These are phyloP conservation scores for Geopemphigus sp. DNA, from an alignment of 1,140 invertebrate genomes.

Conservation along the genomic window DNA sequence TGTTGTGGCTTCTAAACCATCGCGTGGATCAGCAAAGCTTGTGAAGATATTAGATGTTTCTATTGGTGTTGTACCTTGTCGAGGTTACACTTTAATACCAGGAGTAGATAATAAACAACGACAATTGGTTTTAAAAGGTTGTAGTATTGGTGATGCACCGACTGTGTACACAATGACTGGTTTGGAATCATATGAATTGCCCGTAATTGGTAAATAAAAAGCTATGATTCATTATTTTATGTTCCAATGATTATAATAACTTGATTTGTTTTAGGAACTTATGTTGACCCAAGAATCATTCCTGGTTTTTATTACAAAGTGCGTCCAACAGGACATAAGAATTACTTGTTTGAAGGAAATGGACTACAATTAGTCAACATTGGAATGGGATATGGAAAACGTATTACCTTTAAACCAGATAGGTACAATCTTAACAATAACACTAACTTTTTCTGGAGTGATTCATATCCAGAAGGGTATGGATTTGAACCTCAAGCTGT, in stretches of 20 bases:
- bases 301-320: constrained; percentile 73
- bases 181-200: constrained; percentile 68
- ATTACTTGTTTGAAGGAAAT: constrained; percentile 65
- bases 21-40: constrained; percentile 58
- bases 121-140: constrained; percentile 62
- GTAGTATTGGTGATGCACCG: constrained; percentile 64
- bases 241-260: background rate
- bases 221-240: background rate
- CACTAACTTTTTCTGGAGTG: constrained; percentile 75
- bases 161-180: constrained; percentile 68
- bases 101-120: constrained; percentile 63
- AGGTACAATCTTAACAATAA: constrained; percentile 62
- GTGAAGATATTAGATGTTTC: constrained; percentile 61
- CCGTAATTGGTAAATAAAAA: constrained; percentile 65
- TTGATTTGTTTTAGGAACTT: constrained; percentile 62
- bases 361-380: constrained; percentile 65
- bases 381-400: constrained; percentile 74
- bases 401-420: constrained; percentile 70
- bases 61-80: constrained; percentile 61
- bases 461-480: constrained; percentile 70
- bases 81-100: constrained; percentile 63
- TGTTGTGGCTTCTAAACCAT: constrained; percentile 43
- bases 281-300: constrained; percentile 69
- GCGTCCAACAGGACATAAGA: constrained; percentile 62
- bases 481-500: constrained; percentile 69